Evolutionary conservation across 2,888 invertebrate genomes (phyloP).

Genomic region (Drosophila sordidapex): DNA sequence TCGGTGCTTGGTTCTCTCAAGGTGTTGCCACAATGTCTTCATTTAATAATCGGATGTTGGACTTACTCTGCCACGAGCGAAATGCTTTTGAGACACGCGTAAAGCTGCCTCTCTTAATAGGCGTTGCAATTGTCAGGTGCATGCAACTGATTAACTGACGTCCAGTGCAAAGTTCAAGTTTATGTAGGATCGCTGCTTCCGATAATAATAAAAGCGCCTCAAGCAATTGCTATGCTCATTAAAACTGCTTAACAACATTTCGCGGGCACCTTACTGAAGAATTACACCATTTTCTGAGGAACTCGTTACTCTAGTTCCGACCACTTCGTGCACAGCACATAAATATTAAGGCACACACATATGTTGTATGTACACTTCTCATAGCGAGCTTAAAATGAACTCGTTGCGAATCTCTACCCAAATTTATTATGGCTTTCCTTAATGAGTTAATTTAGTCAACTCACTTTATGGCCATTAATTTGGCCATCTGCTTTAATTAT

Average conservation of each 20-base stretch:
- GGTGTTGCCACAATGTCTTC: slow-evolving; percentile 75
- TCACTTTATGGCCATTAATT: slow-evolving; percentile 56
- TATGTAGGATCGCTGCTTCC: slow-evolving; percentile 14
- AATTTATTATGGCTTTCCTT: slow-evolving; percentile 42
- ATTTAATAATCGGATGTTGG: slow-evolving; percentile 70
- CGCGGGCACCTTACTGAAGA: not conserved
- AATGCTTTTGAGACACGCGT: slow-evolving; percentile 48
- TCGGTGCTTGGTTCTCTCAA: slow-evolving; percentile 19
- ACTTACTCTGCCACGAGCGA: slow-evolving; percentile 42
- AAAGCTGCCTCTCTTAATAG: slow-evolving; percentile 65
- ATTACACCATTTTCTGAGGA: slow-evolving; percentile 3
- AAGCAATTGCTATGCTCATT: slow-evolving; percentile 14
- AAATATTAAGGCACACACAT: not conserved
- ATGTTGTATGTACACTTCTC: not conserved
- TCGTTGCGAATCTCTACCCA: slow-evolving; percentile 29
- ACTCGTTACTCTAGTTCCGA: not conserved
- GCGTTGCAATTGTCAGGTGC: slow-evolving; percentile 71
- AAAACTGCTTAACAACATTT: slow-evolving; percentile 28
- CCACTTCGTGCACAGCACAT: not conserved
- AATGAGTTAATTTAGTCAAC: slow-evolving; percentile 58
- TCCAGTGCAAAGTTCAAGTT: slow-evolving; percentile 43
- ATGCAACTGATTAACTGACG: slow-evolving; percentile 66
- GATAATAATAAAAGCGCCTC: slow-evolving; percentile 1
- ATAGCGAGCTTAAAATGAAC: slow-evolving; percentile 10
- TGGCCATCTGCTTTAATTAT: slow-evolving; percentile 16